phyloP scores from a whole-genome alignment of 2,797 vertebrate species.

The Salmo trutta region DNA sequence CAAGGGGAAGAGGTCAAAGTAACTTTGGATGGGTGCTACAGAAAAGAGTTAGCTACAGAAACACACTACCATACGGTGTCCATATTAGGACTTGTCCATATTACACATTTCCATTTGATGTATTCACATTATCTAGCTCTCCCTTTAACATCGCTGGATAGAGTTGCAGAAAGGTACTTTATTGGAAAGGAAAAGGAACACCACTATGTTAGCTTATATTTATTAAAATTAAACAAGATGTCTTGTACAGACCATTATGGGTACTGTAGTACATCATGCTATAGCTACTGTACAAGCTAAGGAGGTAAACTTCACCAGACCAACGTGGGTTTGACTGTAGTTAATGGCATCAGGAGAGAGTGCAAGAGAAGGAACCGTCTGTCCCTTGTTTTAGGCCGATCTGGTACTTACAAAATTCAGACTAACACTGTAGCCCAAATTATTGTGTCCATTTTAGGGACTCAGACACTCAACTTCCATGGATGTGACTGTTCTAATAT shows the following conservation, averaged over 20 bases:
- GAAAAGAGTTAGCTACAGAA: background rate
- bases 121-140: background rate
- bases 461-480: background rate
- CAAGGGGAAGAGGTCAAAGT: background rate
- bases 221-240: background rate
- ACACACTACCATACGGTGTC: background rate
- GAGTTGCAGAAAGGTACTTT: background rate
- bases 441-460: background rate
- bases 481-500: background rate
- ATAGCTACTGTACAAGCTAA: background rate
- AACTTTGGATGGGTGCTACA: background rate
- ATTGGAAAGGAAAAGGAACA: background rate
- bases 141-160: background rate
- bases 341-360: background rate
- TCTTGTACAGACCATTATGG: background rate
- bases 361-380: background rate
- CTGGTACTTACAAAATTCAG: background rate
- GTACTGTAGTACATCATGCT: background rate
- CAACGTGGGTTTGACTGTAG: background rate
- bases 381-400: background rate
- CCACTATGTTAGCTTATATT: background rate
- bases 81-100: background rate
- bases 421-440: background rate
- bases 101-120: slow-evolving; percentile 9
- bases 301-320: background rate